Conservation (phyloP, 2,888 invertebrate species). For the Autographa pulchrina region DNA sequence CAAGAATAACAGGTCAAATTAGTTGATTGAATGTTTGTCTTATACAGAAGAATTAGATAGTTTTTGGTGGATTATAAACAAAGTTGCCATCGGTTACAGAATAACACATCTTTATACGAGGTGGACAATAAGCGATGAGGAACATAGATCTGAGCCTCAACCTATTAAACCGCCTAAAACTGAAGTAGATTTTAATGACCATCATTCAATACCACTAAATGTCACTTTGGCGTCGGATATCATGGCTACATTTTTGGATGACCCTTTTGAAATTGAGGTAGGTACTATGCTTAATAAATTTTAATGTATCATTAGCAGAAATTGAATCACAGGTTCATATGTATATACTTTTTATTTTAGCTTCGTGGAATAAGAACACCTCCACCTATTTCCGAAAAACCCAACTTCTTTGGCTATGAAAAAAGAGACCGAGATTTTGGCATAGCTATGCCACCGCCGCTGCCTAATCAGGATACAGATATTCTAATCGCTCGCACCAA, state of each 20-base stretch:
- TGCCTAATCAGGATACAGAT: conserved; percentile 64
- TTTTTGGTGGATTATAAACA: neutral
- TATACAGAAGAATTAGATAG: neutral
- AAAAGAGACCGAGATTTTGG: conserved; percentile 71
- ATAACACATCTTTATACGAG: conserved; percentile 75
- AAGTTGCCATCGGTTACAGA: conserved; percentile 59
- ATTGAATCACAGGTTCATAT: too few relatives aligned
- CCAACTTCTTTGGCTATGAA: conserved; percentile 74
- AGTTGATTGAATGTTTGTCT: conserved; percentile 18
- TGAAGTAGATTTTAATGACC: conserved; percentile 70
- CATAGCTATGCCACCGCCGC: conserved; percentile 46
- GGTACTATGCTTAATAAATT: conserved; percentile 59
- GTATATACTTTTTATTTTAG: conserved; percentile 60
- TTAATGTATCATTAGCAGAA: too few relatives aligned
- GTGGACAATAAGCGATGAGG: conserved; percentile 71
- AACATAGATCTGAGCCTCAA: conserved; percentile 65
- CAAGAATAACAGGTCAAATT: conserved; percentile 69
- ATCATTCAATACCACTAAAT: conserved; percentile 68
- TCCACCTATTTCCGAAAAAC: conserved; percentile 27
- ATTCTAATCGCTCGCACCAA: conserved; percentile 76
- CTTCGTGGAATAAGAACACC: conserved; percentile 70
- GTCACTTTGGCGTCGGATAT: conserved; percentile 56
- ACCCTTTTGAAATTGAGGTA: conserved; percentile 76
- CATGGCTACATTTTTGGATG: conserved; percentile 68
- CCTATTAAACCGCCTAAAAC: conserved; percentile 43